phyloP scores from a whole-genome alignment of 2,888 invertebrate genomes.

The Dicycla oo region DNA sequence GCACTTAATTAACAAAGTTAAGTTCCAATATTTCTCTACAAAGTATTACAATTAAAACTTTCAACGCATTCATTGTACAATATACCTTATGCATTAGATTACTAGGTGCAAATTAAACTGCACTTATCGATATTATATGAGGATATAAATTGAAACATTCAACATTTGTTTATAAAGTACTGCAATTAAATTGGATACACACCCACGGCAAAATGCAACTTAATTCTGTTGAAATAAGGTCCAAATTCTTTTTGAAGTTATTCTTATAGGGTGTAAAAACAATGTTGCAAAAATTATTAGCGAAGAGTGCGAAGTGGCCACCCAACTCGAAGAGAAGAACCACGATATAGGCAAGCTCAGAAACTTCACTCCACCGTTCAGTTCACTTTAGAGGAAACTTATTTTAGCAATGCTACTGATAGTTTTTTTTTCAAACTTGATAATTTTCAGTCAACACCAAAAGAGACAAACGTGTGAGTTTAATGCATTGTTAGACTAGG shows the following conservation, averaged over 20 bases:
- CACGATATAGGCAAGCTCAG: conserved; percentile 7
- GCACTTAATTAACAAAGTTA: conserved; percentile 59
- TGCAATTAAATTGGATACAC: conserved; percentile 33
- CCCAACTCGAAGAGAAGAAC: conserved; percentile 68
- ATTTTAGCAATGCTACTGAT: background rate
- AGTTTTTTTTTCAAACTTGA: background rate
- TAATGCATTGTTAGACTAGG: no score
- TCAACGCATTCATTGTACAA: conserved; percentile 7
- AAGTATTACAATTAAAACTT: conserved; percentile 53
- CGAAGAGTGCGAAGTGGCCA: conserved; percentile 69
- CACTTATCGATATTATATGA: conserved; percentile 18
- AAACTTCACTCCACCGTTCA: background rate
- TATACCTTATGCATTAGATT: background rate
- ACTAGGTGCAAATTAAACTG: conserved; percentile 30
- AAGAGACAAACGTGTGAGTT: no score
- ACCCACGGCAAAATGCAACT: conserved; percentile 10
- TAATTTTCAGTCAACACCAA: background rate
- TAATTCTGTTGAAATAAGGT: background rate
- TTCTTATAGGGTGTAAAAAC: conserved; percentile 53
- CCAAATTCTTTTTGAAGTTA: conserved; percentile 2
- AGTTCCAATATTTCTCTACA: conserved; percentile 49
- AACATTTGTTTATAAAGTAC: conserved; percentile 58
- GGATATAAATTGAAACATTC: conserved; percentile 50
- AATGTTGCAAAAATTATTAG: conserved; percentile 68
- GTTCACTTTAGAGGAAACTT: background rate